Base-by-base conservation (phyloP, 1,140 invertebrate genomes). In the Homarus americanus region DNA sequence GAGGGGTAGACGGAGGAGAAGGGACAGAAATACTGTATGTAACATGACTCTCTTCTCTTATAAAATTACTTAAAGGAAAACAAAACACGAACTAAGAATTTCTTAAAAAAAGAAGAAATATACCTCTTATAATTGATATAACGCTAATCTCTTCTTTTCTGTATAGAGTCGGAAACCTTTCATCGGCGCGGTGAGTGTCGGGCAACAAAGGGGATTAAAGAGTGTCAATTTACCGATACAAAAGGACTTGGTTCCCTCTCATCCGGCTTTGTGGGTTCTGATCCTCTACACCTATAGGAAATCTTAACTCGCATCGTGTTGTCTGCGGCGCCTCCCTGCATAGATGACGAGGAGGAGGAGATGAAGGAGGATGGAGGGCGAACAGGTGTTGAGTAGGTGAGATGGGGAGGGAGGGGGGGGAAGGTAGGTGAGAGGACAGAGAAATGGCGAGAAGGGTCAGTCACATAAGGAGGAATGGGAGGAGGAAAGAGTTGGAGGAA, bases 181-280 rank as follows among this genome's bases (percentile, higher is more conserved):
- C 44, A 28, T 80, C 41, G 24, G 78, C 78, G 41, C 20, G 78
- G 34, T 44, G 53, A 3, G 28, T 7, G 0, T 28, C 5, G n/a
- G 44, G 2, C 41, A 40, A 78, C 75, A 80, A 80, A 80, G 78
- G 20, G 44, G 78, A 80, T 80, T 53, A 15, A 24, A 44, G 41
- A 80, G 78, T 53, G 44, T 80, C 12, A 32, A 44, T 53, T 80
- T 44, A 80, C 49, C 41, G 78, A 44, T n/a, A 80, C 78, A 80
- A 80, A 80, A 80, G 41, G 78, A 80, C 78, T 78, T 28, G 38
- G 78, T 15, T 28, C 5, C 20, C 78, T 49, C 44, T 49, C 78
- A 80, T 80, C 78, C 78, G 78, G 78, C 78, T 80, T 80, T 44
- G 40, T 80, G 41, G n/a, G 41, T 53, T 53, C 15, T 80, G 41